Evolutionary conservation across 2,797 vertebrate species (phyloP).

Genomic region (Luscinia luscinia): DNA sequence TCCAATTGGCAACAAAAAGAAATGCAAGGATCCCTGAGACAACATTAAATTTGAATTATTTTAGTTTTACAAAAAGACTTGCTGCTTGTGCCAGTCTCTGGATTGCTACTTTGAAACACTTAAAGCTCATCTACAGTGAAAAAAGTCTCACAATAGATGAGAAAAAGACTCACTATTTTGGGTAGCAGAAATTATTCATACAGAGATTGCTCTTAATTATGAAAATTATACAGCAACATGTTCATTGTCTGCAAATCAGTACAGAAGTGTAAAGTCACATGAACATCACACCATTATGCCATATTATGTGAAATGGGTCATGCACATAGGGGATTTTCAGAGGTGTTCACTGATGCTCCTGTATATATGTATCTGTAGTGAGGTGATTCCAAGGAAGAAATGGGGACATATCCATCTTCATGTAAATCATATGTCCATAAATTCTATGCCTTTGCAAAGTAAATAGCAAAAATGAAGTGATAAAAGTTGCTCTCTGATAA

Average conservation of each 20-base stretch:
- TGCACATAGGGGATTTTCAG: neutral
- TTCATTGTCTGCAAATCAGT: neutral
- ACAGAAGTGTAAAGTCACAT: neutral
- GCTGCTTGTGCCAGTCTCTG: neutral
- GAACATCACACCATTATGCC: neutral
- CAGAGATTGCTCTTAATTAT: neutral
- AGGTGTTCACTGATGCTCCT: neutral
- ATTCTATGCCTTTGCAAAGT: neutral
- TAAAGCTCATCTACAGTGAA: neutral
- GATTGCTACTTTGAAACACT: conserved; percentile 16
- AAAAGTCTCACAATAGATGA: neutral
- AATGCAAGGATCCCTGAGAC: conserved; percentile 3
- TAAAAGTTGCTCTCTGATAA: neutral
- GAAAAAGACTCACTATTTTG: neutral
- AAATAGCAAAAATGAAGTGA: neutral
- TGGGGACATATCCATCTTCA: neutral
- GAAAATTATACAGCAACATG: neutral
- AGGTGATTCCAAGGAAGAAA: neutral
- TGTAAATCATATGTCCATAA: neutral
- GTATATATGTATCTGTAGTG: neutral
- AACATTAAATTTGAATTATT: conserved; percentile 33
- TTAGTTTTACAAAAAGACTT: conserved; percentile 40
- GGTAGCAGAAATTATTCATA: neutral
- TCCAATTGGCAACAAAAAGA: conserved; percentile 23
- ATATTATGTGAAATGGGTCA: neutral